Evolutionary conservation across 2,113 vertebrate genomes (phyloP).

Genomic region (Lathamus discolor): DNA sequence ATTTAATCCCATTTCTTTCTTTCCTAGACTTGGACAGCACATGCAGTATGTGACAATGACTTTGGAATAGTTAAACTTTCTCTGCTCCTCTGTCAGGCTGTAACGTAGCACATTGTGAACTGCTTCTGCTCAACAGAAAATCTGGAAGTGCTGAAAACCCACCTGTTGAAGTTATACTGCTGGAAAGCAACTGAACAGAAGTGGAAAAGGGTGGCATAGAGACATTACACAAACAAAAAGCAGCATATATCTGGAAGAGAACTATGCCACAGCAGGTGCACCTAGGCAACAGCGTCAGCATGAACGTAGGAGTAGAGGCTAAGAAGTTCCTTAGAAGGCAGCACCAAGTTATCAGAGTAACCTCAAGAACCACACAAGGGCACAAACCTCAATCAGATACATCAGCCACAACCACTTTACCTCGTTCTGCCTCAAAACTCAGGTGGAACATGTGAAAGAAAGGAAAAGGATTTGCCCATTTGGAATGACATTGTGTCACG

Average conservation of each 20-base stretch:
- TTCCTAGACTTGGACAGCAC: background rate
- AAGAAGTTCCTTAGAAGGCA: background rate
- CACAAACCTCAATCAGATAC: background rate
- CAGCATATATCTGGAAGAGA: background rate
- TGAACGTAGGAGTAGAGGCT: background rate
- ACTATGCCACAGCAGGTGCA: background rate
- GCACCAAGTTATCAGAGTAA: background rate
- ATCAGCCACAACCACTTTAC: background rate
- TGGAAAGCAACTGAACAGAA: background rate
- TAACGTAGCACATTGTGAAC: background rate
- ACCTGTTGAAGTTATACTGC: background rate
- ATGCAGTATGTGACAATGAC: background rate
- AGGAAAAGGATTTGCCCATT: background rate
- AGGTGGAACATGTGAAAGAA: accelerated
- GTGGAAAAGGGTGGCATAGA: background rate
- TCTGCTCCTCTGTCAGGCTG: background rate
- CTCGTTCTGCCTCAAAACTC: background rate
- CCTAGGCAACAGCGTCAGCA: background rate
- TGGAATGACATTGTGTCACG: background rate
- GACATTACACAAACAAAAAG: background rate
- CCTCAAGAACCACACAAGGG: background rate
- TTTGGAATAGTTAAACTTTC: background rate
- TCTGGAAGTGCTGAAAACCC: background rate
- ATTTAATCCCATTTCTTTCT: background rate
- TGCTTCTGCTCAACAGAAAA: background rate